These are phyloP conservation scores for Tragulus kanchil DNA, from an alignment of 2,113 vertebrate genomes.

Conservation along the genomic window DNA sequence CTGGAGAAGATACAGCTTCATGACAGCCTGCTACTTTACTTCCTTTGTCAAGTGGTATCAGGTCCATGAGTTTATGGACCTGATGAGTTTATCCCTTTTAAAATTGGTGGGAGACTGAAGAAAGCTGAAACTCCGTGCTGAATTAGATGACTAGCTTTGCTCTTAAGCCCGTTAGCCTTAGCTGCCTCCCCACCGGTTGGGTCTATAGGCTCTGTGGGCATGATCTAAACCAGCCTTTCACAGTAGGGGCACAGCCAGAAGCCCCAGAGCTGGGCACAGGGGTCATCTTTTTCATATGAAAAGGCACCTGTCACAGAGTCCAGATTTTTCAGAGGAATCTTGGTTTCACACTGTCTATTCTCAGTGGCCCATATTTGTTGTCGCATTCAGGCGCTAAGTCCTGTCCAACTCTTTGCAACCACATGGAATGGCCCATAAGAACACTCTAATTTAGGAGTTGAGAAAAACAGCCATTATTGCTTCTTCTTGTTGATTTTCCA, in stretches of 20 bases:
- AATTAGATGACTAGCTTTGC: neutral
- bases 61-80: too few species aligned
- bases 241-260: neutral
- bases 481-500: neutral
- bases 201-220: neutral
- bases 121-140: neutral
- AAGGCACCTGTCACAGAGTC: neutral
- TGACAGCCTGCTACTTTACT: neutral
- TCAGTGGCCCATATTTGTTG: neutral
- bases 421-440: neutral
- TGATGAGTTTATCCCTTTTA: neutral
- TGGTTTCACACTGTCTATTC: neutral
- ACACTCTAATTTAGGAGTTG: neutral
- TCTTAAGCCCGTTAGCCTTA: neutral
- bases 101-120: neutral
- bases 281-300: neutral
- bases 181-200: neutral
- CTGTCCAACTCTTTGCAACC: neutral
- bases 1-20: neutral
- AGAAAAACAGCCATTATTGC: neutral
- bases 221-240: neutral
- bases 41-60: neutral
- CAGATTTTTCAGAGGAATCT: neutral
- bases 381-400: accelerated
- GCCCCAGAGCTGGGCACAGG: neutral